phyloP scores from a whole-genome alignment of 2,113 vertebrate genomes.

The Cranoglanis bouderius region DNA sequence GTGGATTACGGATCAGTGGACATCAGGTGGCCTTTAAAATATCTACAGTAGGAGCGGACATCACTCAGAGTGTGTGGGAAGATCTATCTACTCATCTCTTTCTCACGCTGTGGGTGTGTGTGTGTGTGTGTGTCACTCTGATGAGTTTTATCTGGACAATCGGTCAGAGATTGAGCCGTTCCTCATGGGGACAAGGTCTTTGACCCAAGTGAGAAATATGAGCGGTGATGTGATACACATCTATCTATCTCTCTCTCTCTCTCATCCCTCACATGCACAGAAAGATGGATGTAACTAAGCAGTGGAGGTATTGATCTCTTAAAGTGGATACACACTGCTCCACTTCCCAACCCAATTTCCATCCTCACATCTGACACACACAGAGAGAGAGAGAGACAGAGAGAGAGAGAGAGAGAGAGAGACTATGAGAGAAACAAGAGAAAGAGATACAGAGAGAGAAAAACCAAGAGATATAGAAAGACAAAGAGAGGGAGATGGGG shows the following conservation, averaged over 20 bases:
- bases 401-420: not conserved
- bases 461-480: not conserved
- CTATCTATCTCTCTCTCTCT: conserved; percentile 28
- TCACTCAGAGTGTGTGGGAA: not conserved
- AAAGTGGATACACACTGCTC: conserved; percentile 26
- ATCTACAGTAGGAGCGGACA: not conserved
- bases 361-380: not conserved
- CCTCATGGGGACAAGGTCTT: conserved; percentile 57
- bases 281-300: conserved; percentile 36
- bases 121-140: conserved; percentile 62
- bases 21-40: conserved; percentile 26
- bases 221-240: conserved; percentile 56
- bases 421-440: not conserved
- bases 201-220: conserved; percentile 58
- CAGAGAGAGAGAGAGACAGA: not conserved
- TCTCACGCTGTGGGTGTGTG: conserved; percentile 8
- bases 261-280: conserved; percentile 12
- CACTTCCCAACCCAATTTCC: conserved; percentile 7
- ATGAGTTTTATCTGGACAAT: conserved; percentile 56
- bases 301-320: conserved; percentile 24
- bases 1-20: conserved; percentile 11
- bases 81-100: not conserved
- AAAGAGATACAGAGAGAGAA: not conserved
- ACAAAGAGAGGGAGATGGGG: not conserved
- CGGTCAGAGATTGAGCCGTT: conserved; percentile 49